Evolutionary conservation across 2,113 vertebrate species (phyloP).

Genomic region (Phrynocephalus versicolor): DNA sequence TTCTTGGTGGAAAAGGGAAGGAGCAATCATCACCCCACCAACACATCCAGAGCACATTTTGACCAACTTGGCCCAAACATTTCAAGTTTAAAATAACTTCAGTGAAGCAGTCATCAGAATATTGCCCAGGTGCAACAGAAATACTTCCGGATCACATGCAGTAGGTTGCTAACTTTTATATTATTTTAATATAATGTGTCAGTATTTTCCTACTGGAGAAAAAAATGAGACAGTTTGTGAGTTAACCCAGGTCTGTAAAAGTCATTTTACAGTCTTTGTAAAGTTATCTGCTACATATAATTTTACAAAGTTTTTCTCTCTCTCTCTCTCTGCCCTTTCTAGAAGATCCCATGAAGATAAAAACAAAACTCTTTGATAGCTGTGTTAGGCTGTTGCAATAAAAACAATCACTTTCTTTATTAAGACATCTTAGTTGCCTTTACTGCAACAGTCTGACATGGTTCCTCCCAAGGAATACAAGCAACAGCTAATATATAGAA

Average conservation of each 20-base stretch:
- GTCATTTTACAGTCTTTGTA: too few relatives aligned
- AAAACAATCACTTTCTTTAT: too few relatives aligned
- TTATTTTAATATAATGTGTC: neutral
- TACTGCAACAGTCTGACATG: too few relatives aligned
- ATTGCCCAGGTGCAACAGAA: neutral
- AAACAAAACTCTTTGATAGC: too few relatives aligned
- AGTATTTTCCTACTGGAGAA: neutral
- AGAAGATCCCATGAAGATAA: too few relatives aligned
- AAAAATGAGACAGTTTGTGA: neutral
- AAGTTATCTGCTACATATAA: too few relatives aligned
- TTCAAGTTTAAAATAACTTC: neutral
- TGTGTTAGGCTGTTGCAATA: too few relatives aligned
- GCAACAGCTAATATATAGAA: too few relatives aligned
- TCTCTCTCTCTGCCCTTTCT: too few relatives aligned
- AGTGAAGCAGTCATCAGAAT: neutral
- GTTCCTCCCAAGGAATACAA: too few relatives aligned
- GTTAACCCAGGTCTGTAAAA: neutral
- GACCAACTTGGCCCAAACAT: neutral
- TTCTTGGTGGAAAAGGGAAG: neutral
- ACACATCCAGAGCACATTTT: neutral
- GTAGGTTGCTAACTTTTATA: neutral
- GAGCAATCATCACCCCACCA: neutral
- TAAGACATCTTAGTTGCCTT: too few relatives aligned
- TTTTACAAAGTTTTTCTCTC: too few relatives aligned
- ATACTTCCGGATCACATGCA: neutral